Conservation (phyloP, 2,113 vertebrate genomes). For the Dipodomys stephensi region DNA sequence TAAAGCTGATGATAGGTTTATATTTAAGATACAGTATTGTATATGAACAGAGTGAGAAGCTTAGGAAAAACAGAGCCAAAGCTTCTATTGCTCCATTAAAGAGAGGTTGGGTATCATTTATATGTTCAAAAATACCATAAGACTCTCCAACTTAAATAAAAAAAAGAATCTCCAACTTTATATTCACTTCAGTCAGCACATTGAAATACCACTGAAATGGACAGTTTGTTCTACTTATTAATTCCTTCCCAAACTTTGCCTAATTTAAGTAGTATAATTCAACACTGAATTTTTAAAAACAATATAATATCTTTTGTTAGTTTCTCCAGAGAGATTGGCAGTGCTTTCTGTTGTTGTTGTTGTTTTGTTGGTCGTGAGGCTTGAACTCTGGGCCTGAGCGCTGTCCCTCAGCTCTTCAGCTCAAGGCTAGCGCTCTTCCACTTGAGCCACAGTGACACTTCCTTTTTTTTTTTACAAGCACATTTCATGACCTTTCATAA, state of each 20-base stretch:
- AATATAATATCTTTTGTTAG: neutral
- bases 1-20: slow-evolving; percentile 87
- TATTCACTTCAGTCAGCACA: slow-evolving; percentile 42
- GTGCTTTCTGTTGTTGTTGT: too few relatives aligned
- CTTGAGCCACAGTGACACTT: too few relatives aligned
- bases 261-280: slow-evolving; percentile 20
- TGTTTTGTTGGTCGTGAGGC: too few relatives aligned
- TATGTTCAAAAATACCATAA: slow-evolving; percentile 65
- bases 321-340: neutral
- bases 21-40: slow-evolving; percentile 85
- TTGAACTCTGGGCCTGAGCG: too few relatives aligned
- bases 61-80: slow-evolving; percentile 80
- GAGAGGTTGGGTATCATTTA: slow-evolving; percentile 32
- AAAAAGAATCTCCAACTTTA: neutral
- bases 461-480: slow-evolving; percentile 38
- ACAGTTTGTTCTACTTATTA: slow-evolving; percentile 55
- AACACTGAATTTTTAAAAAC: neutral
- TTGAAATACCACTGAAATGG: slow-evolving; percentile 56
- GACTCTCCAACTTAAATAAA: slow-evolving; percentile 62
- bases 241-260: slow-evolving; percentile 65
- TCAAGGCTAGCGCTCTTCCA: too few relatives aligned
- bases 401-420: too few relatives aligned
- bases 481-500: slow-evolving; percentile 6
- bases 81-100: slow-evolving; percentile 67
- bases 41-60: slow-evolving; percentile 79